Base-by-base conservation (phyloP, 2,888 invertebrate genomes). In the Pristionchus mayeri region DNA sequence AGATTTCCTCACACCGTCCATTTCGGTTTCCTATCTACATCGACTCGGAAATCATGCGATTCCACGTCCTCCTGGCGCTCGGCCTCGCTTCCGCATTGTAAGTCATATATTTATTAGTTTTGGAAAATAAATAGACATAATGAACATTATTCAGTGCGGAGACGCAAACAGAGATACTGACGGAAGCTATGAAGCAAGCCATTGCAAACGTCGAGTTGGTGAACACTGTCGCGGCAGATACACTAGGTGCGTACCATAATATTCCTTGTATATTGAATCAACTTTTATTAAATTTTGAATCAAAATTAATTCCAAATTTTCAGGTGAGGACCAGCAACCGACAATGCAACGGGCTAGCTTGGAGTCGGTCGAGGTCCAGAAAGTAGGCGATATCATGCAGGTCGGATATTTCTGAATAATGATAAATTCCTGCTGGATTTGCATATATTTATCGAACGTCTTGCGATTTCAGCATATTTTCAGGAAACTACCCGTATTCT, bases 401-500 rank as follows among this genome's bases (percentile, higher is more conserved):
- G 76, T 76, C 11, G 0, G 1, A 4, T 11, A 30, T 60, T 11
- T 60, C 2, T 7, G 24, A 24, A 24, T 3, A 0, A 27, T 0
- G 4, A 60, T 57, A 2, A 24, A 24, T 27, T 4, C 7, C 18
- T 6, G 27, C 2, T 30, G n/a, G n/a, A n/a, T n/a, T n/a, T n/a
- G n/a, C n/a, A n/a, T n/a, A n/a, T n/a, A n/a, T n/a, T n/a, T n/a
- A n/a, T n/a, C n/a, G n/a, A n/a, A n/a, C n/a, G n/a, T n/a, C n/a
- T n/a, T n/a, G n/a, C n/a, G n/a, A n/a, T n/a, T n/a, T n/a, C n/a
- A n/a, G n/a, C n/a, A n/a, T n/a, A n/a, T 21, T 16, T 81, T 30
- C 81, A 81, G 81, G 81, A 81, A 16, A 40, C 60, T 3, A 81
- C 81, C 0, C 81, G 81, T 11, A 30, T 60, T 37, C 60, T 81